Percentiles rank a stretch among this genome's conserved stretches.
These are phyloP conservation scores for Brachypalpus laphriformis DNA, from an alignment of 2,888 invertebrate genomes.

Conservation along the genomic window DNA sequence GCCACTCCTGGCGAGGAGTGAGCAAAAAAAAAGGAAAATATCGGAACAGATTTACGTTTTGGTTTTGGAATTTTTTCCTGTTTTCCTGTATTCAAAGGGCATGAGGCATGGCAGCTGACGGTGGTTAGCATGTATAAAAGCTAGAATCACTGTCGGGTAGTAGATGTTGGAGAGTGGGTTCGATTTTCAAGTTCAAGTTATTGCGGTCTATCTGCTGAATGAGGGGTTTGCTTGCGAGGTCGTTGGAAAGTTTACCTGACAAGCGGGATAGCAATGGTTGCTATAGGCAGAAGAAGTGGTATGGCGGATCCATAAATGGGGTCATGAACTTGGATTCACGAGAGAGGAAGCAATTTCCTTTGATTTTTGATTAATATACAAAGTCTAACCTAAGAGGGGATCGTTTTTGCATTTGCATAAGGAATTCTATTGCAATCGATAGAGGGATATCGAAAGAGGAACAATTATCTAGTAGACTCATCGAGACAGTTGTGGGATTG, in stretches of 20 bases:
- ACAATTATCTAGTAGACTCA: background rate
- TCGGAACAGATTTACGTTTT: slow-evolving; percentile 46
- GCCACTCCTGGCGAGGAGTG: slow-evolving; percentile 6
- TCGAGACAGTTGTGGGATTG: background rate
- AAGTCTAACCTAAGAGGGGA: background rate
- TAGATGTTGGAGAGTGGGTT: slow-evolving; percentile 40
- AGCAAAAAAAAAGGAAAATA: slow-evolving; percentile 18
- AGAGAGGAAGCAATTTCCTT: slow-evolving; percentile 12
- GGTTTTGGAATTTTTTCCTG: slow-evolving; percentile 13
- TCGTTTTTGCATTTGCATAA: background rate
- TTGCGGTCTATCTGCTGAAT: slow-evolving; percentile 63
- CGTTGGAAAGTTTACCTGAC: slow-evolving; percentile 22
- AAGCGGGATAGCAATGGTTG: slow-evolving; percentile 1
- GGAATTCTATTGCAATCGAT: slow-evolving; percentile 10
- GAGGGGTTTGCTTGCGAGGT: slow-evolving; percentile 31
- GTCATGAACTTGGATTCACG: slow-evolving; percentile 53
- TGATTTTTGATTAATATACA: slow-evolving; percentile 24
- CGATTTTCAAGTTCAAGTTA: slow-evolving; percentile 73
- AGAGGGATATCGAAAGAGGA: background rate
- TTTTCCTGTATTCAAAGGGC: background rate
- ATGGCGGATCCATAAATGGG: slow-evolving; percentile 22
- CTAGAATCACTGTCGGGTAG: slow-evolving; percentile 20
- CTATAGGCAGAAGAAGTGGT: background rate
- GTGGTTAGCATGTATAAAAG: slow-evolving; percentile 20
- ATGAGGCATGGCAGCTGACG: background rate